Percentiles rank a stretch among this genome's conserved stretches.
phyloP scores from a whole-genome alignment of 2,888 invertebrate species.

The Drosophila bunnanda region DNA sequence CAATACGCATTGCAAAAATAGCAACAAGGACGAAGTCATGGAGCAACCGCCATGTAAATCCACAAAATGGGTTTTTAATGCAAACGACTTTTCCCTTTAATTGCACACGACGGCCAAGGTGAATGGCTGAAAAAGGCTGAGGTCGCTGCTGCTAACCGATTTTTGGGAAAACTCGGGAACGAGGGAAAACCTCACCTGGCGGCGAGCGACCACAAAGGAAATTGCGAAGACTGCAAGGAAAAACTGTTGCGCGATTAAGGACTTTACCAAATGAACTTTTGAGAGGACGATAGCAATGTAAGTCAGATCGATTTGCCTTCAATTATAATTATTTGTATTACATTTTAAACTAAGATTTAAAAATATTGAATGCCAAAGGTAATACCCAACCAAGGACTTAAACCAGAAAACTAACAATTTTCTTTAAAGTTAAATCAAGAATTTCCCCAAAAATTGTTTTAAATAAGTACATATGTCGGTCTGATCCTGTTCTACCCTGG shows the following conservation, averaged over 20 bases:
- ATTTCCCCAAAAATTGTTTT: too few species aligned
- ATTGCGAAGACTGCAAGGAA: conserved; percentile 2
- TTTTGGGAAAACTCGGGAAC: background rate
- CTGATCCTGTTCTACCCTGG: too few species aligned
- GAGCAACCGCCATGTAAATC: conserved; percentile 47
- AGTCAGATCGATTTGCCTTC: too few species aligned
- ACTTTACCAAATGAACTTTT: background rate
- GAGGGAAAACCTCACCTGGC: conserved; percentile 3
- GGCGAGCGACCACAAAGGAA: conserved; percentile 11
- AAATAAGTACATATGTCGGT: too few species aligned
- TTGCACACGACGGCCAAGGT: conserved; percentile 74
- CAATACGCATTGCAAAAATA: background rate
- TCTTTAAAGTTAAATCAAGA: too few species aligned
- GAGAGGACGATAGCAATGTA: background rate
- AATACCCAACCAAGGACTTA: too few species aligned
- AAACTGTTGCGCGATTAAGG: background rate
- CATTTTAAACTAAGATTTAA: too few species aligned
- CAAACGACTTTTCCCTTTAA: conserved; percentile 67
- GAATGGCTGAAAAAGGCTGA: conserved; percentile 44
- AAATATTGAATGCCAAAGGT: too few species aligned
- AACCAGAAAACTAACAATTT: too few species aligned
- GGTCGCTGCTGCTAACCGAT: conserved; percentile 37
- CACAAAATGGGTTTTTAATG: conserved; percentile 76
- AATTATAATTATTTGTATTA: too few species aligned
- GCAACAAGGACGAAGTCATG: background rate